Evolutionary conservation across 2,888 invertebrate genomes (phyloP), one percentile per base, ranked within the genome.

Genomic region (Nemotelus pantherinus): DNA sequence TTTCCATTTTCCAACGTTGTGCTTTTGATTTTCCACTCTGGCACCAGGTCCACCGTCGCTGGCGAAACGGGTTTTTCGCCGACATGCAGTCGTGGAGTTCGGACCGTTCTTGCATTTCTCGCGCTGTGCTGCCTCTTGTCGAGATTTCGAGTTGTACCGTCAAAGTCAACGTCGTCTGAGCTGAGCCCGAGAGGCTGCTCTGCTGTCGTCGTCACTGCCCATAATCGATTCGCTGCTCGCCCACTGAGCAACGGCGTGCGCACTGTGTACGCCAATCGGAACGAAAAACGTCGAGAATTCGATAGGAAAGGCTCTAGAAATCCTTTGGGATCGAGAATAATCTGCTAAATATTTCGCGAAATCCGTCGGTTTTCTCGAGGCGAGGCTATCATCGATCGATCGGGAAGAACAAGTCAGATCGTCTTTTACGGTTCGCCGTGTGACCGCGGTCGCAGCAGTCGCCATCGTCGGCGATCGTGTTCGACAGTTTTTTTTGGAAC

Each of bases 51-150:
- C 39, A 43, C 7, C 25, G 41, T n/a, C 25, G 25, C 7, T n/a
- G 41, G 1, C 41, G 1, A 39, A 39, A 50, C 74, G 74, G 63
- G 74, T 72, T 74, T 74, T 74, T 74, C 74, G 74, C 74, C 74
- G 74, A 74, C 74, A 74, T 74, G 74, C 74, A 60, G 60, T 74
- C 74, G 74, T 60, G 60, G 74, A 47, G 74, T 74, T 58, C 74
- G 60, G 60, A 60, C 63, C 74, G 74, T 72, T 44, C 43, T 47
- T 70, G 41, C 5, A 6, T 45, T 45, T 70, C 67, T 67, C 70
- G 70, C 70, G 70, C 70, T 67, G 7, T 48, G 48, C 48, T 67
- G 47, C 58, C 57, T 58, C 44, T 43, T 55, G 60, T 72, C 72
- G 72, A 6, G 63, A 47, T 9, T 74, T 60, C 72, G 63, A 72